Evolutionary conservation across 2,797 vertebrate genomes (phyloP).

Genomic region (Coregonus sp.): DNA sequence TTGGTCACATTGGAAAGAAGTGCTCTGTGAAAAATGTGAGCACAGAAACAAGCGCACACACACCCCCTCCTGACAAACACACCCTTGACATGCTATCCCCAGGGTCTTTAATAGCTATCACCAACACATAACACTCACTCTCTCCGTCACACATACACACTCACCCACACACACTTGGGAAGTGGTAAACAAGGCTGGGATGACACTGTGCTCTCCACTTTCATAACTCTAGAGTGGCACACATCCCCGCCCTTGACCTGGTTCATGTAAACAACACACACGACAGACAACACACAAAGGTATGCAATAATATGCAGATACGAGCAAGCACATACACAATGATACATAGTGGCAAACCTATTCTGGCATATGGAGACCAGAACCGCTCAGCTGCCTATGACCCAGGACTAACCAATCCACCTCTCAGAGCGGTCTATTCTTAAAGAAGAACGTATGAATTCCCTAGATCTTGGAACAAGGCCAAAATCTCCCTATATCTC

Average conservation of each 20-base stretch:
- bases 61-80: background rate
- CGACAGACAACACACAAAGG: background rate
- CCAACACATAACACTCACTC: conserved; percentile 30
- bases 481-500: background rate
- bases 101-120: conserved; percentile 23
- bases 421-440: too few species aligned
- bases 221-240: conserved; percentile 39
- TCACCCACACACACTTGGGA: conserved; percentile 28
- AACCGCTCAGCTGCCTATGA: too few species aligned
- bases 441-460: background rate
- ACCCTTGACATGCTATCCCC: conserved; percentile 6
- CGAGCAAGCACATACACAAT: conserved; percentile 1
- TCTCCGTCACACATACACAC: too few species aligned
- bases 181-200: conserved; percentile 36
- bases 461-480: background rate
- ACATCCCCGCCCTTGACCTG: conserved; percentile 32
- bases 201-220: conserved; percentile 34
- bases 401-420: too few species aligned
- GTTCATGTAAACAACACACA: conserved; percentile 23
- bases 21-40: background rate
- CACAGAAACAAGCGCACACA: background rate
- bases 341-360: background rate
- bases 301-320: conserved; percentile 8
- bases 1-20: background rate
- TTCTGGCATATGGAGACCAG: too few species aligned